phyloP scores from a whole-genome alignment of 2,113 vertebrate genomes.

The Rhea americana region DNA sequence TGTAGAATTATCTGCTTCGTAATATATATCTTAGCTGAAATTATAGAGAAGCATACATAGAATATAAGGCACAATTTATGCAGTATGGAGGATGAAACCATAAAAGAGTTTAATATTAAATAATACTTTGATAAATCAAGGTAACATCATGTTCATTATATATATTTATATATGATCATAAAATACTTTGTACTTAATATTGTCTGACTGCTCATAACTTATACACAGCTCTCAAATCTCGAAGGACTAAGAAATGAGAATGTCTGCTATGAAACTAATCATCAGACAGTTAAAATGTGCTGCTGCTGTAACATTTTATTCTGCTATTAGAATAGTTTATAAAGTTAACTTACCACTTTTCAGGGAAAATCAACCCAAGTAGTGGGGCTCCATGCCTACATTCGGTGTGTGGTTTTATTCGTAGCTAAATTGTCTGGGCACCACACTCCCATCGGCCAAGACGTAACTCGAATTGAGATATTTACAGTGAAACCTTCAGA shows the following conservation, averaged over 20 bases:
- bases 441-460: background rate
- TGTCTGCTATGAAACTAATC: background rate
- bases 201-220: background rate
- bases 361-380: background rate
- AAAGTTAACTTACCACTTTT: background rate
- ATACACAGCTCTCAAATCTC: background rate
- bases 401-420: background rate
- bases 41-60: background rate
- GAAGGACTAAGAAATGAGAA: background rate
- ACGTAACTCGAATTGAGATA: background rate
- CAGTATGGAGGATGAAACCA: background rate
- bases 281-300: background rate
- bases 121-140: constrained; percentile 30
- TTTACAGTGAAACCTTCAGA: background rate
- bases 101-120: constrained; percentile 16
- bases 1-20: constrained; percentile 20
- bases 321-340: background rate
- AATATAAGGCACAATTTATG: constrained; percentile 17
- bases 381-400: background rate
- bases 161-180: background rate
- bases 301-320: background rate
- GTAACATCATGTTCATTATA: background rate
- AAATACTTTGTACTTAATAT: constrained; percentile 8
- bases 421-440: background rate
- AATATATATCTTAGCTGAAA: constrained; percentile 46